Evolutionary conservation across 92 coral and sea anemone species (phyloP).

Genomic region (Palythoa heliodiscus): DNA sequence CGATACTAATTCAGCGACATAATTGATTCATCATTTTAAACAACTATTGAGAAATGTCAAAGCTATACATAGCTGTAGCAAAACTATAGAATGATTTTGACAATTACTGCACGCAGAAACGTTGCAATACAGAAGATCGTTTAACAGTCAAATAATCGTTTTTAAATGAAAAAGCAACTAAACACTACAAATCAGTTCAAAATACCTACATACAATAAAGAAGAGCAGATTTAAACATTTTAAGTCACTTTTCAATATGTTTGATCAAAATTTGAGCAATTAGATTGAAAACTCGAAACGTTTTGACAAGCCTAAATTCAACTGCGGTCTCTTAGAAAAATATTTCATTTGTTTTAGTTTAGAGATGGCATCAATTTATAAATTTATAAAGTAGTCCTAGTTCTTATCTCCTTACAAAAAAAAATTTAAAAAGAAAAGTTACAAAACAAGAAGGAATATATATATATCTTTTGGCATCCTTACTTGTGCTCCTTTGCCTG

Average conservation of each 20-base stretch:
- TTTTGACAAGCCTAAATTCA: no score
- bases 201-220: neutral
- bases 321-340: no score
- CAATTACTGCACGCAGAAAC: neutral
- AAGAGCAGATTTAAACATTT: neutral
- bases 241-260: neutral
- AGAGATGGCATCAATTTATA: no score
- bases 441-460: no score
- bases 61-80: neutral
- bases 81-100: neutral
- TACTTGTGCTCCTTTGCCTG: no score
- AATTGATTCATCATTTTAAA: constrained; percentile 3
- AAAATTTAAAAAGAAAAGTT: no score
- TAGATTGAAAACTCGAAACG: no score
- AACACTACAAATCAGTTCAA: neutral
- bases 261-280: no score
- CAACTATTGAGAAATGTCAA: neutral
- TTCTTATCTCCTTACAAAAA: no score
- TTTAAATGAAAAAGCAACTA: neutral
- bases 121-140: neutral
- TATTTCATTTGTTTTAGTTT: no score
- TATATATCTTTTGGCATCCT: no score
- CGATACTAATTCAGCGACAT: neutral
- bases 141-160: neutral
- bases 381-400: no score